These are phyloP conservation scores for Heteromurus nitidus DNA, from an alignment of 2,888 invertebrate genomes.

Conservation along the genomic window DNA sequence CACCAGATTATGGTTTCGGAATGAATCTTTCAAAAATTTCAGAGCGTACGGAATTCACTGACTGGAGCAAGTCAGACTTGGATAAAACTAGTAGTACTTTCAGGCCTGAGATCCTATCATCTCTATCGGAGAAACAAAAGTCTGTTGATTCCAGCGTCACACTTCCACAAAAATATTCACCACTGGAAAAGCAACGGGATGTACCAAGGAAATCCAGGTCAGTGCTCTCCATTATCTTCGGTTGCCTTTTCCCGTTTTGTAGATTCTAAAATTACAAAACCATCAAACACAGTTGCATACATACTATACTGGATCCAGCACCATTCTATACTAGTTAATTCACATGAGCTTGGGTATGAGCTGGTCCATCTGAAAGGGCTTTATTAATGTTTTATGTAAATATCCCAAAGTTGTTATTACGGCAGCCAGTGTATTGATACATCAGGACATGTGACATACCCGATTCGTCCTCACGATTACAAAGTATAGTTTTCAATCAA, in stretches of 20 bases:
- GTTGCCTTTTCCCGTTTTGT: conserved; percentile 72
- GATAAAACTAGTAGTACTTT: conserved; percentile 57
- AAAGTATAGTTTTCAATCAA: too few relatives aligned
- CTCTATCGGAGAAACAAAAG: conserved; percentile 37
- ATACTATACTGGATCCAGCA: too few relatives aligned
- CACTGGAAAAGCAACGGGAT: not conserved
- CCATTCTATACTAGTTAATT: too few relatives aligned
- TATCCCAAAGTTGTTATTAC: too few relatives aligned
- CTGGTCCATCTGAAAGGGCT: too few relatives aligned
- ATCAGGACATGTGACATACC: too few relatives aligned
- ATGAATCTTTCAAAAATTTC: conserved; percentile 72
- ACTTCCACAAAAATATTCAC: not conserved
- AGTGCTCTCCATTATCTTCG: conserved; percentile 70
- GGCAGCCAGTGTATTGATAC: too few relatives aligned
- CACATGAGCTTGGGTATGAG: too few relatives aligned
- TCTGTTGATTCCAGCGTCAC: conserved; percentile 4
- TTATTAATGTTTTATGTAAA: too few relatives aligned
- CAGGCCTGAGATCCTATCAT: conserved; percentile 46
- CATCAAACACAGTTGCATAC: too few relatives aligned
- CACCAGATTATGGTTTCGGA: conserved; percentile 45
- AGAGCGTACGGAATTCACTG: conserved; percentile 70
- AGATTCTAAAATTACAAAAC: conserved; percentile 20
- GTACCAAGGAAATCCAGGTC: conserved; percentile 67
- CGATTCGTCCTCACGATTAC: too few relatives aligned
- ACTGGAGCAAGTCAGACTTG: conserved; percentile 63